Conservation (phyloP, 2,797 vertebrate genomes). For the Neosalanx taihuensis region DNA sequence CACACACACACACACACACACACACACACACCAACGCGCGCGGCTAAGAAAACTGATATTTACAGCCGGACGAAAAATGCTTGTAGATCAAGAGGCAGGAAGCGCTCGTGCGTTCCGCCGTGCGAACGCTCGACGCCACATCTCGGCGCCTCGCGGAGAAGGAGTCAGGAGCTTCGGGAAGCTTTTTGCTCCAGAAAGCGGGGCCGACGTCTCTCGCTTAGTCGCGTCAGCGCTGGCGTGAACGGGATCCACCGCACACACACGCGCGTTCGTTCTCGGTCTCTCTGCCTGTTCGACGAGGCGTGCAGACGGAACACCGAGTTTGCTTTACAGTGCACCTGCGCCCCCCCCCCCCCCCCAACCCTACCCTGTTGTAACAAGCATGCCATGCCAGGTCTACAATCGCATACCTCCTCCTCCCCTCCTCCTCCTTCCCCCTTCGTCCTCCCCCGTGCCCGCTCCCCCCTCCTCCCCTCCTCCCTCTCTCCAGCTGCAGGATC, state of each 20-base stretch:
- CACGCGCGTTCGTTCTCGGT: not conserved
- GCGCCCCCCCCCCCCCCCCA: slow-evolving; percentile 41
- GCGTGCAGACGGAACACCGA: slow-evolving; percentile 46
- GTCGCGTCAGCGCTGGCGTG: too few species aligned
- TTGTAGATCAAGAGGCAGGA: too few species aligned
- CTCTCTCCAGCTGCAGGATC: not conserved
- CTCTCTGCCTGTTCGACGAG: slow-evolving; percentile 29
- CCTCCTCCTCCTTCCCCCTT: slow-evolving; percentile 7
- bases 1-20: too few species aligned
- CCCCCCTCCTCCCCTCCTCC: slow-evolving; percentile 17
- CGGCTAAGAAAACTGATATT: too few species aligned
- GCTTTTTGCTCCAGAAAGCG: not conserved
- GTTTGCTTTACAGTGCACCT: slow-evolving; percentile 41
- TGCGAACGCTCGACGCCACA: too few species aligned
- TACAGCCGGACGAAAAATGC: too few species aligned
- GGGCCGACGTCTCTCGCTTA: not conserved
- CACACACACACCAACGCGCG: too few species aligned
- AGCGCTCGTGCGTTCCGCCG: not conserved
- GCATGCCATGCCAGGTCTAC: slow-evolving; percentile 70
- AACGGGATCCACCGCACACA: not conserved
- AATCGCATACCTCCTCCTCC: slow-evolving; percentile 26
- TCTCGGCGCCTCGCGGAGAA: not conserved
- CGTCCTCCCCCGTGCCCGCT: slow-evolving; percentile 29
- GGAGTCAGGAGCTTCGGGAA: not conserved
- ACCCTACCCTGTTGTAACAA: slow-evolving; percentile 47